A percentile compares a stretch with the other conserved stretches of the same genome.
These are phyloP conservation scores for Leucoma salicis DNA, from an alignment of 2,888 invertebrate genomes.

Conservation along the genomic window DNA sequence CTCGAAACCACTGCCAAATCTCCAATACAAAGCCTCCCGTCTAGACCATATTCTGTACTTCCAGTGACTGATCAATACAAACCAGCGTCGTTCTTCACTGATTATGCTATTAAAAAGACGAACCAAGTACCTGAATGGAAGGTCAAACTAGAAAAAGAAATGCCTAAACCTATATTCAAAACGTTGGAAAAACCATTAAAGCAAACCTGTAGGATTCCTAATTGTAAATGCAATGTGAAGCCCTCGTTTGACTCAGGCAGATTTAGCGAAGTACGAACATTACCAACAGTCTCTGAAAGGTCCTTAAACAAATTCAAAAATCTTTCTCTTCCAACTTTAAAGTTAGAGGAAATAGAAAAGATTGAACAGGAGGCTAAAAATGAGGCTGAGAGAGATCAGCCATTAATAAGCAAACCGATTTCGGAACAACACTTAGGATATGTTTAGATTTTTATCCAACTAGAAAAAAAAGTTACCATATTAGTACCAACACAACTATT, in stretches of 20 bases:
- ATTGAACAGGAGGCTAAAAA: constrained; percentile 46
- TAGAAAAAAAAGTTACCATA: constrained; percentile 40
- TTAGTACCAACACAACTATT: constrained; percentile 43
- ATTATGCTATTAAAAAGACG: constrained; percentile 47
- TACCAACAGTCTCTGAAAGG: constrained; percentile 60
- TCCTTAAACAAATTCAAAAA: constrained; percentile 63
- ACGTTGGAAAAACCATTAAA: constrained; percentile 61
- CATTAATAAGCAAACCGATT: constrained; percentile 60
- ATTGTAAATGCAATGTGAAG: constrained; percentile 68
- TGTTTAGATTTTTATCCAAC: constrained; percentile 52
- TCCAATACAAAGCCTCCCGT: constrained; percentile 26
- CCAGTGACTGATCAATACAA: constrained; percentile 71
- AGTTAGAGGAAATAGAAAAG: constrained; percentile 61
- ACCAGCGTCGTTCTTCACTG: constrained; percentile 67
- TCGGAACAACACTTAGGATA: constrained; percentile 82
- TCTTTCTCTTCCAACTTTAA: constrained; percentile 70
- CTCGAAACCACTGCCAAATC: constrained; percentile 61
- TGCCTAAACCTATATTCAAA: constrained; percentile 51
- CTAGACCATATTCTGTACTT: constrained; percentile 69
- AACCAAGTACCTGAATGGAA: constrained; percentile 72
- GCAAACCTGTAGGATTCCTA: constrained; percentile 68
- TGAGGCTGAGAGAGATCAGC: constrained; percentile 61
- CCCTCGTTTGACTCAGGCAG: constrained; percentile 43
- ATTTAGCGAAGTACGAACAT: constrained; percentile 61
- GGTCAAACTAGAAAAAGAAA: constrained; percentile 61